phyloP scores from a whole-genome alignment of 2,797 vertebrate species.

The Megalops cyprinoides region DNA sequence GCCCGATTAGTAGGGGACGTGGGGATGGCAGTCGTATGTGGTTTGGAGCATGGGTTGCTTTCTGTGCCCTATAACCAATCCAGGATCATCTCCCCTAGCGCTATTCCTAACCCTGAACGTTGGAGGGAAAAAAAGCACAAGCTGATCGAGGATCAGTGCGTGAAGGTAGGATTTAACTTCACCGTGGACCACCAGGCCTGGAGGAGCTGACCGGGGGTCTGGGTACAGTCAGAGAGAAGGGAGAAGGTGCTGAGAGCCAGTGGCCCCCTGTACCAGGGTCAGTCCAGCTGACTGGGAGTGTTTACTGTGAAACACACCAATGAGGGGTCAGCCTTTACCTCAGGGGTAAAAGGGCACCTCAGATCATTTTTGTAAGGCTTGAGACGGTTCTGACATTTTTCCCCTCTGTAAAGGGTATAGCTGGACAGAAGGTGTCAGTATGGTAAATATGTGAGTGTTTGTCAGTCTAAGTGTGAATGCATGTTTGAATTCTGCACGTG shows the following conservation, averaged over 20 bases:
- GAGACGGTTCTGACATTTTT: background rate
- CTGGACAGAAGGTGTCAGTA: background rate
- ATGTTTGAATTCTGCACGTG: background rate
- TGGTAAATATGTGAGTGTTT: constrained; percentile 39
- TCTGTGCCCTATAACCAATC: background rate
- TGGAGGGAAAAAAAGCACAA: background rate
- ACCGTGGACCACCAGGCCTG: background rate
- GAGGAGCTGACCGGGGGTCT: background rate
- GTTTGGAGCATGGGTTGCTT: background rate
- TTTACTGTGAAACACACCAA: too few species aligned
- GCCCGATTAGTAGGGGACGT: background rate
- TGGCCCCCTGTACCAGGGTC: background rate
- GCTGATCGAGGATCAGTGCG: background rate
- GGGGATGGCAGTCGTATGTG: background rate
- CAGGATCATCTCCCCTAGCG: background rate
- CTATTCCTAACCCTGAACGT: background rate
- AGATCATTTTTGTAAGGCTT: background rate
- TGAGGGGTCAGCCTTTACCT: too few species aligned
- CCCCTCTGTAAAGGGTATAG: background rate
- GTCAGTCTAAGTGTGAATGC: background rate
- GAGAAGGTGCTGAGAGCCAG: background rate
- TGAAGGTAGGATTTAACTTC: background rate
- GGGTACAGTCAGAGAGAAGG: background rate
- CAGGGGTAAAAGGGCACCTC: too few species aligned
- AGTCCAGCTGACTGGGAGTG: background rate